These are phyloP conservation scores for Eurytoma californica DNA, from an alignment of 2,888 invertebrate genomes.

Conservation along the genomic window DNA sequence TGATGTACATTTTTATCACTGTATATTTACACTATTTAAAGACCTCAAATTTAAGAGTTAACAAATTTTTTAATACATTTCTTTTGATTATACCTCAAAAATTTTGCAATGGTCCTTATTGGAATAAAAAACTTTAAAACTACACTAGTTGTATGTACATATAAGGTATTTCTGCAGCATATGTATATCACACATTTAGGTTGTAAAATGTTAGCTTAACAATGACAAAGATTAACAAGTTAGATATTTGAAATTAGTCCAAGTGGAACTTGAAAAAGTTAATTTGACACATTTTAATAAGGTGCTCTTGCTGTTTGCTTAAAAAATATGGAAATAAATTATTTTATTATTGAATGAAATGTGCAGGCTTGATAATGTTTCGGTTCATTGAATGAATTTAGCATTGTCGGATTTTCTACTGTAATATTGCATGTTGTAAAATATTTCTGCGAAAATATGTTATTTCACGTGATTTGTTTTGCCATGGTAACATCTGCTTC, in stretches of 20 bases:
- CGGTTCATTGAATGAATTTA: too few relatives aligned
- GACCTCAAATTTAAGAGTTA: conserved; percentile 61
- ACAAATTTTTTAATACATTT: conserved; percentile 63
- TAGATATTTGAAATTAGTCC: too few relatives aligned
- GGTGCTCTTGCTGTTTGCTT: background rate
- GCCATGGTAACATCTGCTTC: conserved; percentile 24
- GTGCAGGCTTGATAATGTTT: too few relatives aligned
- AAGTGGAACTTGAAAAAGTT: too few relatives aligned
- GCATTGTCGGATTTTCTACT: too few relatives aligned
- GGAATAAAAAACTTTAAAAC: conserved; percentile 63
- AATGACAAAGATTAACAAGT: conserved; percentile 25
- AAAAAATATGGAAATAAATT: conserved; percentile 11
- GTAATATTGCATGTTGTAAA: conserved; percentile 28
- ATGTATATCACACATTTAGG: conserved; percentile 39
- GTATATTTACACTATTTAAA: conserved; percentile 66
- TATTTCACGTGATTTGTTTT: conserved; percentile 33
- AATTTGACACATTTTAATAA: too few relatives aligned
- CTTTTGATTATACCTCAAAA: conserved; percentile 63
- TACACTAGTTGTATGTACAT: conserved; percentile 46
- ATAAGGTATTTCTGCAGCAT: conserved; percentile 40
- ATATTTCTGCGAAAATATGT: conserved; percentile 49
- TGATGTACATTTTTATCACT: conserved; percentile 58
- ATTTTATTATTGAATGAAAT: conserved; percentile 8
- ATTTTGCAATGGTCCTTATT: conserved; percentile 65
- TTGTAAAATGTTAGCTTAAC: conserved; percentile 29